These are phyloP conservation scores for Chrysomallon squamiferum DNA, from an alignment of 1,140 invertebrate genomes.

Conservation along the genomic window DNA sequence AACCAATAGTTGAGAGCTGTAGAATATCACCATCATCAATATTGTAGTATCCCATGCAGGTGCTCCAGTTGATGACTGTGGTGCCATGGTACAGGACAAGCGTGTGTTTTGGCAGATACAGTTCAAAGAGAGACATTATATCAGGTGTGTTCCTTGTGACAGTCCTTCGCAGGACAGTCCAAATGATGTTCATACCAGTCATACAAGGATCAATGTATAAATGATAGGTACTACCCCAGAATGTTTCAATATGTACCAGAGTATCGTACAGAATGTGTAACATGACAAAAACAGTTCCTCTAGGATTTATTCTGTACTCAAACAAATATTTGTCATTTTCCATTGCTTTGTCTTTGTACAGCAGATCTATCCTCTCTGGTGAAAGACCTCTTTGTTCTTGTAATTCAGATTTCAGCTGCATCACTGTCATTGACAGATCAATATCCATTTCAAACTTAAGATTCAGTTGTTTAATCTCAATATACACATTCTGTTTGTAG, in stretches of 20 bases:
- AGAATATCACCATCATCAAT: slow-evolving; percentile 37
- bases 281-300: slow-evolving; percentile 41
- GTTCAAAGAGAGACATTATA: slow-evolving; percentile 39
- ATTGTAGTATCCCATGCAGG: slow-evolving; percentile 40
- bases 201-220: slow-evolving; percentile 50
- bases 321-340: slow-evolving; percentile 44
- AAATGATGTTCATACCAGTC: slow-evolving; percentile 43
- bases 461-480: slow-evolving; percentile 48
- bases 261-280: slow-evolving; percentile 47
- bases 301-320: slow-evolving; percentile 38
- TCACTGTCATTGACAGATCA: slow-evolving; percentile 36
- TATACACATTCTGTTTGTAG: slow-evolving; percentile 24
- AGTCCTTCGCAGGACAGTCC: slow-evolving; percentile 36
- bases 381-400: slow-evolving; percentile 44
- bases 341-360: slow-evolving; percentile 42
- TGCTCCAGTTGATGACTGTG: slow-evolving; percentile 35
- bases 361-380: slow-evolving; percentile 41
- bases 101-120: slow-evolving; percentile 44
- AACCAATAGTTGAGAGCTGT: slow-evolving; percentile 39
- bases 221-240: slow-evolving; percentile 51
- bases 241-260: slow-evolving; percentile 52
- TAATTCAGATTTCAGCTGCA: slow-evolving; percentile 38
- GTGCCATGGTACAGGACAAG: slow-evolving; percentile 38
- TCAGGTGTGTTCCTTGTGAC: slow-evolving; percentile 37
- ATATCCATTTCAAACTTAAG: slow-evolving; percentile 37